Conservation (phyloP, 2,113 vertebrate genomes). For the Antigone vipio region DNA sequence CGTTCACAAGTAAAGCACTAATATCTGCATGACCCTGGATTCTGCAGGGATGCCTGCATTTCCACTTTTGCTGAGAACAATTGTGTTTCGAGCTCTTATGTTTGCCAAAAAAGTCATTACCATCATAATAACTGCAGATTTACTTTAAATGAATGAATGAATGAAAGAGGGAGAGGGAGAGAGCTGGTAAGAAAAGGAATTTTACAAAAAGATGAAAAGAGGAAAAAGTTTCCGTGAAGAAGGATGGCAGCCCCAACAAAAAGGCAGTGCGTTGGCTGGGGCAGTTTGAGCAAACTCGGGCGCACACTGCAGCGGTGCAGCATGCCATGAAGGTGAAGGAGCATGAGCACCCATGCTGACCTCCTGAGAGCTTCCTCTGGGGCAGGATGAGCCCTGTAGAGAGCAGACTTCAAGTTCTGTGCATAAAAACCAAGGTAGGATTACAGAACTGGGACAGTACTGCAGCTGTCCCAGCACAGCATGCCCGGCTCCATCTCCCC, state of each 20-base stretch:
- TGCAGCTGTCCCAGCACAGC: too few relatives aligned
- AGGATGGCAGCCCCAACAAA: not conserved
- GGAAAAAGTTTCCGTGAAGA: not conserved
- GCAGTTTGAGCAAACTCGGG: not conserved
- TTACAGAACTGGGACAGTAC: not conserved
- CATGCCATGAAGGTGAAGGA: not conserved
- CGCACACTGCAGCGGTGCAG: accelerated
- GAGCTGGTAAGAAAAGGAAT: not conserved
- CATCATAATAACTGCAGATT: not conserved
- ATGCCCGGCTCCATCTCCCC: too few relatives aligned
- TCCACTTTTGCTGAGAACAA: not conserved
- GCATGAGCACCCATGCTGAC: not conserved
- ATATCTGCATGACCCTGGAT: not conserved
- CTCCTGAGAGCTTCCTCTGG: not conserved
- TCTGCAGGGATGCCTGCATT: not conserved
- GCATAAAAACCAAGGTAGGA: not conserved
- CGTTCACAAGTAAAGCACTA: not conserved
- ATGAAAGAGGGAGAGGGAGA: not conserved
- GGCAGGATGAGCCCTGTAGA: too few relatives aligned
- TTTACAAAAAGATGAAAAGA: not conserved
- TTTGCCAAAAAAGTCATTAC: slow-evolving; percentile 9
- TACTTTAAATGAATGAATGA: not conserved
- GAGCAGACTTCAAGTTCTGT: not conserved
- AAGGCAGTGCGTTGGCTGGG: not conserved
- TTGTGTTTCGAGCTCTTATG: not conserved